Percentiles rank a stretch among this genome's conserved stretches.
phyloP scores from a whole-genome alignment of 2,113 vertebrate species.

The Mobula birostris region DNA sequence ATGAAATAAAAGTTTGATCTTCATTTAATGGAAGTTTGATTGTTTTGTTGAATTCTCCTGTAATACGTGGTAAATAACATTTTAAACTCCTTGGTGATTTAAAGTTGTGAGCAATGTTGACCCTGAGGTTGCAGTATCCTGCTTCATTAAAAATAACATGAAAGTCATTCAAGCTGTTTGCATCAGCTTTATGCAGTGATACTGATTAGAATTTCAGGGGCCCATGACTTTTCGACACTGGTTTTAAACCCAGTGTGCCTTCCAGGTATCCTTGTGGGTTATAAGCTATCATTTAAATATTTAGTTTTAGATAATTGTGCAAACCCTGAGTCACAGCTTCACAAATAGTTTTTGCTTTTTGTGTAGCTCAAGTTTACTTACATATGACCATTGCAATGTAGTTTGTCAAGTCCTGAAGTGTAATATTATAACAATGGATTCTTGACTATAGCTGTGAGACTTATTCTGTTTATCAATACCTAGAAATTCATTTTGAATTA shows the following conservation, averaged over 20 bases:
- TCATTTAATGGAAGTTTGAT: background rate
- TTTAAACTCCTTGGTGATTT: background rate
- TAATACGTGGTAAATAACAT: background rate
- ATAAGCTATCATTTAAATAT: background rate
- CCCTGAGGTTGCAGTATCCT: background rate
- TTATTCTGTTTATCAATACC: too few species aligned
- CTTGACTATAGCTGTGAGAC: too few species aligned
- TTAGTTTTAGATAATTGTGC: too few species aligned
- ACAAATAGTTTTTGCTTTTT: background rate
- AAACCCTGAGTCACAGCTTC: background rate
- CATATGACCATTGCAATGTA: background rate
- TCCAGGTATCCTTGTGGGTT: background rate
- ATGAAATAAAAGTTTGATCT: background rate
- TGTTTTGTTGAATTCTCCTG: background rate
- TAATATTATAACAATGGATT: background rate
- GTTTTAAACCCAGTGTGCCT: background rate
- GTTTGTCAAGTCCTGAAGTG: background rate
- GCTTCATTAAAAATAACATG: background rate
- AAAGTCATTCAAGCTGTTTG: background rate
- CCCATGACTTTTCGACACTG: background rate
- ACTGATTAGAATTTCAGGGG: background rate
- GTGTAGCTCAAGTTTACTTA: background rate
- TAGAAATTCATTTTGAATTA: too few species aligned
- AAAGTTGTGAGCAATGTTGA: background rate
- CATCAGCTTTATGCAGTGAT: background rate